Evolutionary conservation across 2,888 invertebrate genomes (phyloP), one percentile per base, ranked within the genome.

Genomic region (Spisula solida): DNA sequence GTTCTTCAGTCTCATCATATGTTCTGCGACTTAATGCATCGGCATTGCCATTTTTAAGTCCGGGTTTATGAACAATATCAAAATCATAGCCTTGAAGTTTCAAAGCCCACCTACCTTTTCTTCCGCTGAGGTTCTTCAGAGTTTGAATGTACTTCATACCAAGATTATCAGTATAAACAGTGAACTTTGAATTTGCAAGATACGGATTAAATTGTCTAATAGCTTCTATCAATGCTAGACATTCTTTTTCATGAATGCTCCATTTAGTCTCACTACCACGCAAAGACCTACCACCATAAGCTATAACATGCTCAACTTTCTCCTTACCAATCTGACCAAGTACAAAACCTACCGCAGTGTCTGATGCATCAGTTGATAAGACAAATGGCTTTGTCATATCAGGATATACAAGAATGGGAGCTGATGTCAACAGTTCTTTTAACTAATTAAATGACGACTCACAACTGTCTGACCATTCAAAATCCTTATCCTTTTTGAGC

Each of bases 391-490:
- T 87, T 34, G 79, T 47, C 85, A 89, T 84, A 29, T 90, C 75
- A 16, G 93, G 89, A 51, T 86, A 92, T 0, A 86, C 87, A 16
- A 92, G 75, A 16, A 93, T 85, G 31, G 92, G 92, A 29, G 90
- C 81, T 41, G 88, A 55, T 16, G 66, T 84, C 4, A 92, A 84
- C 6, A 47, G 60, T 2, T 81, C 2, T 56, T 91, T 91, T 14
- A 93, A 51, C 1, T 66, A 55, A 0, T 88, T 80, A 86, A 93
- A 92, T 0, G 92, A 83, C 18, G 41, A 41, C 18, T 90, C 78
- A 86, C 90, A 87, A 20, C 86, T 18, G 10, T 82, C 85, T 18
- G 85, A 85, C 94, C 94, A 93, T 1, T 41, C 51, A 81, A 90
- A 93, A 29, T 70, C 47, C 0, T n/a, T 48, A n/a, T 92, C 91